A percentile compares a stretch with the other conserved stretches of the same genome.
phyloP scores from a whole-genome alignment of 2,113 vertebrate genomes.

The Pipra filicauda region DNA sequence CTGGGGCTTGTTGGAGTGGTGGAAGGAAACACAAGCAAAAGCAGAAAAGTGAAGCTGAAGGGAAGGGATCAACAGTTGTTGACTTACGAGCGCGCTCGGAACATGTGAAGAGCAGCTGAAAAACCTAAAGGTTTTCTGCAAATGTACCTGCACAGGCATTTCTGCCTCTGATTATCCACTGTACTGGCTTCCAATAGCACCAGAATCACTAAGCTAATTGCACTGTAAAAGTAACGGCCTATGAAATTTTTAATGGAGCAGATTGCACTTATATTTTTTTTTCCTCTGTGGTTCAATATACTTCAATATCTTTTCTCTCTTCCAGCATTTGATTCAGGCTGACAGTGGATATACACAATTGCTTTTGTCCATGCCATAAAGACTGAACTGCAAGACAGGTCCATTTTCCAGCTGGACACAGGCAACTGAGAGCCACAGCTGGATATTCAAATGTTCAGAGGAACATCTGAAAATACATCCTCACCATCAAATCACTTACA shows the following conservation, averaged over 20 bases:
- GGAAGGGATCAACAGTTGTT: not conserved
- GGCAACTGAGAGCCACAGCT: not conserved
- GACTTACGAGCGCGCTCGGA: rapidly evolving
- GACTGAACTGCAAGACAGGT: not conserved
- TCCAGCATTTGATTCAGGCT: not conserved
- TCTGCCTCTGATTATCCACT: constrained; percentile 8
- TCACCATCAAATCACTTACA: not conserved
- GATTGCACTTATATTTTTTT: constrained; percentile 9
- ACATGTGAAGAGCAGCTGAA: not conserved
- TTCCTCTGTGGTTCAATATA: constrained; percentile 12
- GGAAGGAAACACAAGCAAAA: constrained; percentile 24
- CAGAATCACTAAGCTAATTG: constrained; percentile 26
- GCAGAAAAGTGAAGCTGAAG: not conserved
- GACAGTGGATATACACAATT: not conserved
- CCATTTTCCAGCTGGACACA: not conserved
- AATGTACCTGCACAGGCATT: not conserved
- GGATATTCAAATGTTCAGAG: not conserved
- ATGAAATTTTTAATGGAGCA: constrained; percentile 56
- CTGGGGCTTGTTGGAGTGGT: not conserved
- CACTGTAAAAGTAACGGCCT: constrained; percentile 40
- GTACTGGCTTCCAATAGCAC: not conserved
- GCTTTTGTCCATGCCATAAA: not conserved
- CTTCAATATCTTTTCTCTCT: constrained; percentile 2
- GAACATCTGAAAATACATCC: not conserved
- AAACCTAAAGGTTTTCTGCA: not conserved